Conservation (phyloP, 2,113 vertebrate genomes). For the Clinocottus analis region DNA sequence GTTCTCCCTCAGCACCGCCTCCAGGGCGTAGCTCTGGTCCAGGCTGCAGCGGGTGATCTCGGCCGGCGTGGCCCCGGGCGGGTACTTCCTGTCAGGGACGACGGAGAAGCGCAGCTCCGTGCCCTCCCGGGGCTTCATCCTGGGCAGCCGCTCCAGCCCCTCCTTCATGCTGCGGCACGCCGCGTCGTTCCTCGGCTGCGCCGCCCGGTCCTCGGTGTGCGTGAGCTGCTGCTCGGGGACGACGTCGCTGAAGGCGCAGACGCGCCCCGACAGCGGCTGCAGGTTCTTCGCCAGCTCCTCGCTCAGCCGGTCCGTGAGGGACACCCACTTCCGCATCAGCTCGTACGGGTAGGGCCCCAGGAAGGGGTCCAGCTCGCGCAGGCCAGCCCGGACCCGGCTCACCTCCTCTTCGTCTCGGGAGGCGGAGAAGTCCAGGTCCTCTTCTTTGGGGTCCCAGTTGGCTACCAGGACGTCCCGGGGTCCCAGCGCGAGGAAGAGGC, state of each 20-base stretch:
- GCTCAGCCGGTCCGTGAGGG: constrained; percentile 88
- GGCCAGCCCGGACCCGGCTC: constrained; percentile 81
- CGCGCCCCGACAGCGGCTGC: constrained; percentile 88
- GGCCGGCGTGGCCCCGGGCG: constrained; percentile 89
- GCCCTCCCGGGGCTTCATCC: constrained; percentile 89
- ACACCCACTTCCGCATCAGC: constrained; percentile 92
- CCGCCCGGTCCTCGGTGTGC: constrained; percentile 86
- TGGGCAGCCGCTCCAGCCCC: constrained; percentile 90
- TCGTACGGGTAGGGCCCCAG: constrained; percentile 94
- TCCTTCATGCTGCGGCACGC: constrained; percentile 93
- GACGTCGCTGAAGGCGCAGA: constrained; percentile 92
- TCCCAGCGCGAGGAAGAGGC: constrained; percentile 88
- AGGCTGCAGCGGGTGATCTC: constrained; percentile 94
- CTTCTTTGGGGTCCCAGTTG: constrained; percentile 86
- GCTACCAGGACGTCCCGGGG: constrained; percentile 86
- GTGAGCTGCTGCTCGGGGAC: constrained; percentile 85
- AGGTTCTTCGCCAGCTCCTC: constrained; percentile 82
- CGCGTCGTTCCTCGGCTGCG: constrained; percentile 86
- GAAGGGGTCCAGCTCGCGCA: constrained; percentile 89
- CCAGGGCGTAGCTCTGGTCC: constrained; percentile 93
- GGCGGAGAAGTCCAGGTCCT: constrained; percentile 86
- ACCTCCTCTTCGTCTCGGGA: constrained; percentile 83
- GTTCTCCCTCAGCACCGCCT: constrained; percentile 84
- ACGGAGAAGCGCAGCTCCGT: constrained; percentile 92
- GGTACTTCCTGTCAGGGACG: constrained; percentile 89